Percentiles rank a stretch among this genome's conserved stretches.
These are phyloP conservation scores for Pterois miles DNA, from an alignment of 2,797 vertebrate genomes.

Conservation along the genomic window DNA sequence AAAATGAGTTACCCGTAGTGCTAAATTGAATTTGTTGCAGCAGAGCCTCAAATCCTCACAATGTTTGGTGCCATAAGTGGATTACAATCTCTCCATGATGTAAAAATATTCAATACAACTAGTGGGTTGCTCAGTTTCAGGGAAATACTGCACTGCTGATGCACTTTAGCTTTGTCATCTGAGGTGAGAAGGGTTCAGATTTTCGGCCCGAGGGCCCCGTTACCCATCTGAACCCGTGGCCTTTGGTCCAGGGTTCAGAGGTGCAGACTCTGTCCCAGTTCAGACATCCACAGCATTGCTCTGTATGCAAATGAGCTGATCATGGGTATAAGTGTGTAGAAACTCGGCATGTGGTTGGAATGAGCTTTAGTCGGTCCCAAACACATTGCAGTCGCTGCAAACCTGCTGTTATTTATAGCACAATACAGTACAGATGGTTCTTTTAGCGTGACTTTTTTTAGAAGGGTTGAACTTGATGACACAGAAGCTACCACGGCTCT, in stretches of 20 bases:
- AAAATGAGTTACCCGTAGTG: conserved; percentile 69
- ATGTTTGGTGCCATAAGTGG: conserved; percentile 65
- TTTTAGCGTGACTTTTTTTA: conserved; percentile 35
- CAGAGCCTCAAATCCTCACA: conserved; percentile 61
- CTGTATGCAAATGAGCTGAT: conserved; percentile 18
- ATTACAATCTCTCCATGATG: conserved; percentile 66
- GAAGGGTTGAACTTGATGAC: conserved; percentile 54
- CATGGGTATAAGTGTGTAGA: not conserved
- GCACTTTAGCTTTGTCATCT: conserved; percentile 61
- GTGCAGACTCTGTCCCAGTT: conserved; percentile 58
- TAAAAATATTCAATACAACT: conserved; percentile 68
- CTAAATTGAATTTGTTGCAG: conserved; percentile 74
- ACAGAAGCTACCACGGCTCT: conserved; percentile 30
- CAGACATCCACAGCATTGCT: conserved; percentile 32
- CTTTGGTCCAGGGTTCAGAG: conserved; percentile 72
- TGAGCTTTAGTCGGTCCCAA: conserved; percentile 27
- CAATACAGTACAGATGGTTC: conserved; percentile 27
- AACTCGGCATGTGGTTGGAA: conserved; percentile 26
- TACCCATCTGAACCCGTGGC: conserved; percentile 78
- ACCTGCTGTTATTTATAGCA: conserved; percentile 66
- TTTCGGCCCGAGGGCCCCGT: conserved; percentile 59
- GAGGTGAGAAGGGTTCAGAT: conserved; percentile 64
- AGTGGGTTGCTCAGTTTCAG: conserved; percentile 33
- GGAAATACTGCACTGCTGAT: conserved; percentile 40
- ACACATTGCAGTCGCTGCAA: conserved; percentile 29